Evolutionary conservation across 2,113 vertebrate genomes (phyloP).

Genomic region (Anseranas semipalmata): DNA sequence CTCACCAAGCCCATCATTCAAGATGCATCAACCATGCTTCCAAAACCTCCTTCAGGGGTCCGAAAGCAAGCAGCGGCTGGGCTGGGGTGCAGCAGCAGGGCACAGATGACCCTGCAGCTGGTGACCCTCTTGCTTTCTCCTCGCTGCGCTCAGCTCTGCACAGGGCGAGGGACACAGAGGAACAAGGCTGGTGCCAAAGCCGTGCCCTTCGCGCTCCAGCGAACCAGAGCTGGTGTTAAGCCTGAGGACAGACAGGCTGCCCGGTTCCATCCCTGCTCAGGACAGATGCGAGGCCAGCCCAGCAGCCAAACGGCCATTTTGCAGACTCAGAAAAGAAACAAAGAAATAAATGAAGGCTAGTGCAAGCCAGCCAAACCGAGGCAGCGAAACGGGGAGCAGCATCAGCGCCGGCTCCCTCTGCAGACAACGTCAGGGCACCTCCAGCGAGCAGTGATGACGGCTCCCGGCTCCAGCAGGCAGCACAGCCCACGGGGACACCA

Average conservation of each 20-base stretch:
- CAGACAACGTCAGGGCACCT: not conserved
- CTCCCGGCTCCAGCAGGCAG: not conserved
- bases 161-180: not conserved
- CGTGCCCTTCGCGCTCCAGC: not conserved
- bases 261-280: not conserved
- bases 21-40: not conserved
- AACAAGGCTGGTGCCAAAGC: not conserved
- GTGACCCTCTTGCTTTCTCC: not conserved
- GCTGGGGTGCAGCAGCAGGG: not conserved
- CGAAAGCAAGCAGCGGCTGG: fast-evolving
- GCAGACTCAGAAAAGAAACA: not conserved
- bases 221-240: not conserved
- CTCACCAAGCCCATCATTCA: not conserved
- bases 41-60: not conserved
- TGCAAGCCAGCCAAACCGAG: not conserved
- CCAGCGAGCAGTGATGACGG: fast-evolving
- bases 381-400: not conserved
- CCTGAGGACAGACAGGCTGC: not conserved
- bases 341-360: not conserved
- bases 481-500: not conserved
- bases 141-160: fast-evolving
- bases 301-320: not conserved
- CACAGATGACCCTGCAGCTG: fast-evolving
- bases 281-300: not conserved
- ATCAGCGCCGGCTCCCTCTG: fast-evolving